Evolutionary conservation across 2,113 vertebrate genomes (phyloP).

Genomic region (Megaptera novaeangliae): DNA sequence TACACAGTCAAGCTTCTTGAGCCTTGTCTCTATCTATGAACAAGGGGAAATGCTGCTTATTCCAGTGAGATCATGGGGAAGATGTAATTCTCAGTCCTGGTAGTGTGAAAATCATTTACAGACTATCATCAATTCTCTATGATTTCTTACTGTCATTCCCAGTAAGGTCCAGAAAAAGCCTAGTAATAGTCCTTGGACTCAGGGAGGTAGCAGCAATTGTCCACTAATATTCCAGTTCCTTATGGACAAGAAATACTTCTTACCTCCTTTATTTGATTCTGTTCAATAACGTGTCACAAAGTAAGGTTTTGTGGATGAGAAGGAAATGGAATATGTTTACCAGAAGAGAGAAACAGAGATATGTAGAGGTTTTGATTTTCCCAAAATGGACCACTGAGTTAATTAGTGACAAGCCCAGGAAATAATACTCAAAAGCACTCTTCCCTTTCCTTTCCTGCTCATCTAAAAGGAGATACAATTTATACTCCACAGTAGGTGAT

Average conservation of each 20-base stretch:
- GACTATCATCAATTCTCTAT: background rate
- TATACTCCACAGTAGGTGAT: background rate
- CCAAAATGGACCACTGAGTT: background rate
- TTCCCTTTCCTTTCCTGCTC: background rate
- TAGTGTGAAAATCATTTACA: background rate
- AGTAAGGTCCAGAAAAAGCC: background rate
- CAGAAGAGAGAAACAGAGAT: background rate
- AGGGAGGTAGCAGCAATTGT: background rate
- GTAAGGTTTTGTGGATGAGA: background rate
- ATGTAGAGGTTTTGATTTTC: background rate
- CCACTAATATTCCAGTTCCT: background rate
- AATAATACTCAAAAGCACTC: background rate
- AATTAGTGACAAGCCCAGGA: background rate
- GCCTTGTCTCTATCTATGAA: background rate
- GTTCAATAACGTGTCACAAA: background rate
- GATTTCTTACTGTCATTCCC: background rate
- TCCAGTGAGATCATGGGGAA: background rate
- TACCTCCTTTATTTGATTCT: background rate
- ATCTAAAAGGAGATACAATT: background rate
- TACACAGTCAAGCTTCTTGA: background rate
- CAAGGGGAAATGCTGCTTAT: background rate
- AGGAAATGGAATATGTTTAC: background rate
- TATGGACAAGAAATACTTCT: background rate
- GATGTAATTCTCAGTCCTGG: background rate
- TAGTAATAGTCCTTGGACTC: background rate